Evolutionary conservation across 1,140 invertebrate genomes (phyloP).

Genomic region (Palaemon carinicauda): DNA sequence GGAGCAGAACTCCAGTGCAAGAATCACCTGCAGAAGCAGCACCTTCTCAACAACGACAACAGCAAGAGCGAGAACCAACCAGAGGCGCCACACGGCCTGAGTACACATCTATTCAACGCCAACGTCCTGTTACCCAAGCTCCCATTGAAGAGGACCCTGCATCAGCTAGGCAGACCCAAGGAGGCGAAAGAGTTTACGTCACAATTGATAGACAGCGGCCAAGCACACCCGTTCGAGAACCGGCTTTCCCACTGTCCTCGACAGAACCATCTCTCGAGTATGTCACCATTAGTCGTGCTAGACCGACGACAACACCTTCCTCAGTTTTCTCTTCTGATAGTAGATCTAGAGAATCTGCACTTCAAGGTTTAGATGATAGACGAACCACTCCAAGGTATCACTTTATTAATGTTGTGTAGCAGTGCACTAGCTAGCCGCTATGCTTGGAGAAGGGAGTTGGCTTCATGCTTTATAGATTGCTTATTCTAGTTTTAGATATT

Average conservation of each 20-base stretch:
- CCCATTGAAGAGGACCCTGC: not conserved
- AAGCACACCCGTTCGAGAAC: not conserved
- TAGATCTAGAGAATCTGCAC: not conserved
- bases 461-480: too few species aligned
- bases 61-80: not conserved
- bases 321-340: constrained; percentile 9
- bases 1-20: too few species aligned
- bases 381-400: constrained; percentile 13
- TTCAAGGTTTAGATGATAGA: not conserved
- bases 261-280: constrained; percentile 53
- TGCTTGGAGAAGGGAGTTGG: too few species aligned
- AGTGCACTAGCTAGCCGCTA: not conserved
- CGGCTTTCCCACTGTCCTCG: not conserved
- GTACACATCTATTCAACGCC: constrained; percentile 27
- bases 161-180: not conserved
- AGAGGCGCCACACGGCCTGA: not conserved
- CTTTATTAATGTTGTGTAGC: not conserved
- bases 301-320: not conserved
- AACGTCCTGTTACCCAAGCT: constrained; percentile 27
- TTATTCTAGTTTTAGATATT: too few species aligned
- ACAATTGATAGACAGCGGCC: constrained; percentile 37
- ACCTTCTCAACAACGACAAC: not conserved
- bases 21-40: not conserved
- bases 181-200: constrained; percentile 17
- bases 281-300: constrained; percentile 34